A percentile compares a stretch with the other conserved stretches of the same genome.
Conservation (phyloP, 2,113 vertebrate genomes). For the Sakesphorus luctuosus region DNA sequence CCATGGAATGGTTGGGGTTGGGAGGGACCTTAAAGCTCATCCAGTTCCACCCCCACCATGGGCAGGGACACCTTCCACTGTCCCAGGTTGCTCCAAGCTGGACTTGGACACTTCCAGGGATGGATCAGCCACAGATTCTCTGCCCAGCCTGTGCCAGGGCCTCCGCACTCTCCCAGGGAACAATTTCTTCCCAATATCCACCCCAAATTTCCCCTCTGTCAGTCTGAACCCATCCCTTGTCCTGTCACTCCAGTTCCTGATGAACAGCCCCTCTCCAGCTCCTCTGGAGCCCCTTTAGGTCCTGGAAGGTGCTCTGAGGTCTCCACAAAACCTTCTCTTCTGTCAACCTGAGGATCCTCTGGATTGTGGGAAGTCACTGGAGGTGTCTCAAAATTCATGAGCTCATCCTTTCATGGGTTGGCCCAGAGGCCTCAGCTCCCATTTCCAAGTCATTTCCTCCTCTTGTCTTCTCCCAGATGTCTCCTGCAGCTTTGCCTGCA, state of each 20-base stretch:
- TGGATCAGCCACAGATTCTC: not conserved
- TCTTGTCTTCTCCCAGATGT: not conserved
- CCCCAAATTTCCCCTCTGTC: not conserved
- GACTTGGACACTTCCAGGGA: not conserved
- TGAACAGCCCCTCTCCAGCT: not conserved
- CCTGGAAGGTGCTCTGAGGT: too few species aligned
- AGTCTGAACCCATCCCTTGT: rapidly evolving
- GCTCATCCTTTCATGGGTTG: rapidly evolving
- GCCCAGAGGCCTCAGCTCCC: not conserved
- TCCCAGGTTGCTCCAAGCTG: not conserved
- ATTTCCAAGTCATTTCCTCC: not conserved
- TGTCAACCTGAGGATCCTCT: not conserved
- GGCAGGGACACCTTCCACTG: not conserved
- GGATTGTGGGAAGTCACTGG: rapidly evolving
- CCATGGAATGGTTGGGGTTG: rapidly evolving
- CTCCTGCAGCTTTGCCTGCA: not conserved
- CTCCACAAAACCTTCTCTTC: not conserved
- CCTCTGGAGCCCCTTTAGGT: not conserved
- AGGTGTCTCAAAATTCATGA: not conserved
- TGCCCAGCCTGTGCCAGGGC: not conserved
- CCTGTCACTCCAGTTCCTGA: not conserved
- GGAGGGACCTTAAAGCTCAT: not conserved
- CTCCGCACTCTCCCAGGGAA: not conserved
- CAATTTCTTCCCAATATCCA: not conserved
- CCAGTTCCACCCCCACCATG: not conserved